A percentile compares a stretch with the other conserved stretches of the same genome.
Evolutionary conservation across 2,113 vertebrate species (phyloP).

Genomic region (Coturnix japonica): DNA sequence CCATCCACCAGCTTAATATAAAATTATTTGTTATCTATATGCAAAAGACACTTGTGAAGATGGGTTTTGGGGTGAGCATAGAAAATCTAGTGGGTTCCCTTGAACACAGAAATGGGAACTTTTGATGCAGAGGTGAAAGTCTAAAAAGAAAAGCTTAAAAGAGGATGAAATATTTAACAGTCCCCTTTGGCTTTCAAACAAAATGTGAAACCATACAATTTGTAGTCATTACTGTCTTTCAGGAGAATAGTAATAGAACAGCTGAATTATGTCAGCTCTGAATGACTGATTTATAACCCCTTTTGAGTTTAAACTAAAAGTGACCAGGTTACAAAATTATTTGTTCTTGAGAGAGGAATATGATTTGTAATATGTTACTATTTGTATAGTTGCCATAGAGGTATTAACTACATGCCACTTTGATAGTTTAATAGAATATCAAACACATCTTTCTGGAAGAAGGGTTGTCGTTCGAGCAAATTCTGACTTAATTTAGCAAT

Average conservation of each 20-base stretch:
- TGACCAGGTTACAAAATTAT: background rate
- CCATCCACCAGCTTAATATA: background rate
- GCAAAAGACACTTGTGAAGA: background rate
- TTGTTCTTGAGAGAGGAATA: slow-evolving; percentile 4
- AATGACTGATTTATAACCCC: background rate
- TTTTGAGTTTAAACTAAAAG: background rate
- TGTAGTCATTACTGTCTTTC: background rate
- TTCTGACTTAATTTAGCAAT: background rate
- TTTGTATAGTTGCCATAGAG: slow-evolving; percentile 16
- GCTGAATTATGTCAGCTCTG: slow-evolving; percentile 19
- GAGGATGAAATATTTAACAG: background rate
- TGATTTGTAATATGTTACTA: slow-evolving; percentile 8
- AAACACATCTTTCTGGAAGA: background rate
- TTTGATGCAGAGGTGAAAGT: background rate
- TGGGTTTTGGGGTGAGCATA: background rate
- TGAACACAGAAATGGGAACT: background rate
- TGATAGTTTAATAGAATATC: slow-evolving; percentile 30
- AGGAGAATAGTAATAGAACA: background rate
- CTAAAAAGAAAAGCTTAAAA: background rate
- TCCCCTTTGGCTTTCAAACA: background rate
- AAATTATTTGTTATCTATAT: background rate
- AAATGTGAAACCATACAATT: background rate
- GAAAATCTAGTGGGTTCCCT: background rate
- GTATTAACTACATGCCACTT: background rate
- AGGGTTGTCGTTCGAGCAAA: slow-evolving; percentile 1